Percentiles rank a stretch among this genome's conserved stretches.
Conservation (phyloP, 2,888 invertebrate genomes). For the Limnephilus marmoratus region DNA sequence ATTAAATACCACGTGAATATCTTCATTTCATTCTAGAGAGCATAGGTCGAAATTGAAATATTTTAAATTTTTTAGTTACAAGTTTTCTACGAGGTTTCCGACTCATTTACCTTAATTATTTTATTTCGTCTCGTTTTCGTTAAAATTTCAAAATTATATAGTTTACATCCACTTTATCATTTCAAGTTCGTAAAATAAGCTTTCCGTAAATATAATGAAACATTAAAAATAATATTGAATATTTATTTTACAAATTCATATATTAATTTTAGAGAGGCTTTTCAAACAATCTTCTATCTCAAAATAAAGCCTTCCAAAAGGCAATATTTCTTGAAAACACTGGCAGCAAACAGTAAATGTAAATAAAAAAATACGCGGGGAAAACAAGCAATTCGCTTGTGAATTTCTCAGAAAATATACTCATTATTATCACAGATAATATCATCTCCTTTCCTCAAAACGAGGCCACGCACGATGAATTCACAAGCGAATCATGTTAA, state of each 20-base stretch:
- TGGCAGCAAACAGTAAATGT: background rate
- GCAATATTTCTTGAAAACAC: conserved; percentile 16
- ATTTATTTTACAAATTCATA: background rate
- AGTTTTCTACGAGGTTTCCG: background rate
- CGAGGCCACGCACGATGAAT: background rate
- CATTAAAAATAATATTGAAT: background rate
- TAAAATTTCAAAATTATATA: background rate
- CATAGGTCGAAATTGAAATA: background rate
- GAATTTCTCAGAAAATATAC: background rate
- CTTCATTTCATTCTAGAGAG: background rate
- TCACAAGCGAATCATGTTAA: background rate
- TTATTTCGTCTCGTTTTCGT: background rate
- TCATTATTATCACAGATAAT: conserved; percentile 15
- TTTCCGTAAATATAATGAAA: background rate
- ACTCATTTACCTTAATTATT: background rate
- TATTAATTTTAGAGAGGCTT: background rate
- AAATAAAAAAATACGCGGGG: background rate
- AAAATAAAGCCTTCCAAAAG: background rate
- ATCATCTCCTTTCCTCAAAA: background rate
- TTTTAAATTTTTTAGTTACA: background rate
- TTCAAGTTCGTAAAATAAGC: background rate
- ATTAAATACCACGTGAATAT: too few species aligned
- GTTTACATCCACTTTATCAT: background rate
- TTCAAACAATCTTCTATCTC: background rate
- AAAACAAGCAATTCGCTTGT: background rate